Base-by-base conservation (phyloP, 2,888 invertebrate species). In the Sturmia bella region DNA sequence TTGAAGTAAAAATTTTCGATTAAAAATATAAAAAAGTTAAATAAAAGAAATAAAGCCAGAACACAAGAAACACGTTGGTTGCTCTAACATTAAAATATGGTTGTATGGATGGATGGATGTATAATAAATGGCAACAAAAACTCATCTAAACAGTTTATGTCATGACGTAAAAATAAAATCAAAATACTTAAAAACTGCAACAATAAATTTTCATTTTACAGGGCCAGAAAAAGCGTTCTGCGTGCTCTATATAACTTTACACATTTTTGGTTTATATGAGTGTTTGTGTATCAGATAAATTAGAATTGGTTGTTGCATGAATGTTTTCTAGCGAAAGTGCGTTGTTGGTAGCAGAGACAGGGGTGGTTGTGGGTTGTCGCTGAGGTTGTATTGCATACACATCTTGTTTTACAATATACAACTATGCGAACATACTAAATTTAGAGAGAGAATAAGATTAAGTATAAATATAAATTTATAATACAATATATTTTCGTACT, bases 91-190 rank as follows among this genome's bases (percentile, higher is more conserved):
- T 50, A 50, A 75, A 59, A 68, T 59, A 52, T 59, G 41, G 39
- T 48, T 17, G 41, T 32, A 19, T 57, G 32, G 61, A 56, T 17
- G 43, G 43, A 12, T 21, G 45, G 19, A n/a, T 21, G 59, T 52
- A 39, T 41, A 57, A 61, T 80, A 76, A 80, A 80, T 75, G 57
- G 41, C n/a, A 87, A 54, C 52, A 87, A 87, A 88, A 88, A 88
- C 88, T 88, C 88, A 89, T 88, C 88, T 88, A 88, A 88, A 89
- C 89, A 88, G 89, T 88, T 88, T 88, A 88, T 89, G 88, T 85
- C 86, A 85, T 83, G 86, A 85, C 88, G 87, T 88, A 88, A 88
- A 88, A 87, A 89, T 88, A 88, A 88, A 89, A 88, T 83, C 88
- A 88, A 88, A 88, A 87, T 87, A 86, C 87, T 85, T 86, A 87